Percentiles rank a stretch among this genome's conserved stretches.
phyloP scores from a whole-genome alignment of 2,113 vertebrate genomes.

The Leucoraja erinaceus region DNA sequence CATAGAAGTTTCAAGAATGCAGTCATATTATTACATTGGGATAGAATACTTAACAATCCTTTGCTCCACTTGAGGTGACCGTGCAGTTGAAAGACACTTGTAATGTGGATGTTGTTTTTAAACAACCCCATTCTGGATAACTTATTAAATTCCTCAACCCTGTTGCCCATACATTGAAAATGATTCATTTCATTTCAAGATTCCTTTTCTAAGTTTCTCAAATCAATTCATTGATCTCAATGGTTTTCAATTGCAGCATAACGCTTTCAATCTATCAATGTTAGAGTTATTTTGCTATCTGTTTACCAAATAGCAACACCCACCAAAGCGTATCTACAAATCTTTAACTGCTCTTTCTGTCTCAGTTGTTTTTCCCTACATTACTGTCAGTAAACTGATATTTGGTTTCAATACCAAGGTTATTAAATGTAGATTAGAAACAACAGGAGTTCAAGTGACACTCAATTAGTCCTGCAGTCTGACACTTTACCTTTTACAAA shows the following conservation, averaged over 20 bases:
- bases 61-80: background rate
- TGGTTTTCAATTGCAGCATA: background rate
- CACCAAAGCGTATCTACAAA: background rate
- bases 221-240: background rate
- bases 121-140: too few relatives aligned
- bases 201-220: background rate
- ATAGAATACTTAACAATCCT: background rate
- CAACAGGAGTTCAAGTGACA: constrained; percentile 21
- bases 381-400: background rate
- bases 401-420: background rate
- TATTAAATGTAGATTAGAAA: constrained; percentile 12
- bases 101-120: too few relatives aligned
- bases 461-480: background rate
- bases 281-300: background rate
- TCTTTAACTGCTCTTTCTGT: background rate
- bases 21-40: background rate
- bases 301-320: background rate
- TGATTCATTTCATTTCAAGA: background rate
- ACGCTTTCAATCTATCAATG: background rate
- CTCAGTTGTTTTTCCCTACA: background rate
- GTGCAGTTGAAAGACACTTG: background rate
- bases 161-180: background rate
- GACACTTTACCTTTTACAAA: background rate
- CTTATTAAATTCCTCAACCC: background rate
- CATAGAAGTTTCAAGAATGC: background rate